A percentile compares a stretch with the other conserved stretches of the same genome.
These are phyloP conservation scores for Ichneumon xanthorius DNA, from an alignment of 2,888 invertebrate species.

Conservation along the genomic window DNA sequence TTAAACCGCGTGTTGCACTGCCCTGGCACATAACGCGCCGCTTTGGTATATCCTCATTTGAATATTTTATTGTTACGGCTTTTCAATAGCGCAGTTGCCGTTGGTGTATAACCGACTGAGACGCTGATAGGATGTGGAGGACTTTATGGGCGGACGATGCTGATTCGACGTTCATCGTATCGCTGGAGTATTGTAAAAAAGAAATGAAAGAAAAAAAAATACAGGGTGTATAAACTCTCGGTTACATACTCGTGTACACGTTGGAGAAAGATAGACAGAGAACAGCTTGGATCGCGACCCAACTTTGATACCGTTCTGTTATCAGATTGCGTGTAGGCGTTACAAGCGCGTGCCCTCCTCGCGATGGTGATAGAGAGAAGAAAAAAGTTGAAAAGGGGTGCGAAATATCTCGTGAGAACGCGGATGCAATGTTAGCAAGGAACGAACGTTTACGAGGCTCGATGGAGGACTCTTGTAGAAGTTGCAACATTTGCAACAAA, in stretches of 20 bases:
- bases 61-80: slow-evolving; percentile 77
- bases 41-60: slow-evolving; percentile 71
- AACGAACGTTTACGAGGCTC: slow-evolving; percentile 17
- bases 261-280: slow-evolving; percentile 47
- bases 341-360: slow-evolving; percentile 63
- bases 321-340: slow-evolving; percentile 71
- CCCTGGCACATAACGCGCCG: slow-evolving; percentile 59
- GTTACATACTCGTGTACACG: slow-evolving; percentile 33
- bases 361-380: slow-evolving; percentile 43
- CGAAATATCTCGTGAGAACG: slow-evolving; percentile 58
- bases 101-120: slow-evolving; percentile 33
- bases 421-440: slow-evolving; percentile 52
- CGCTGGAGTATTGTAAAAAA: slow-evolving; percentile 13
- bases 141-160: slow-evolving; percentile 69
- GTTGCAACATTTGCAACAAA: background rate
- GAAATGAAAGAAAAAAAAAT: slow-evolving; percentile 12
- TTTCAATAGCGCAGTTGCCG: slow-evolving; percentile 69
- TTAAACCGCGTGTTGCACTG: slow-evolving; percentile 51
- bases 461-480: slow-evolving; percentile 29
- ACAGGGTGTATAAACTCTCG: slow-evolving; percentile 26
- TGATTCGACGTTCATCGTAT: slow-evolving; percentile 67
- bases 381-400: slow-evolving; percentile 37
- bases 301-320: slow-evolving; percentile 69
- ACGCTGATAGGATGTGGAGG: slow-evolving; percentile 71
- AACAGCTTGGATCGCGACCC: slow-evolving; percentile 58